These are phyloP conservation scores for Bostrychus sinensis DNA, from an alignment of 2,113 vertebrate genomes.

Conservation along the genomic window DNA sequence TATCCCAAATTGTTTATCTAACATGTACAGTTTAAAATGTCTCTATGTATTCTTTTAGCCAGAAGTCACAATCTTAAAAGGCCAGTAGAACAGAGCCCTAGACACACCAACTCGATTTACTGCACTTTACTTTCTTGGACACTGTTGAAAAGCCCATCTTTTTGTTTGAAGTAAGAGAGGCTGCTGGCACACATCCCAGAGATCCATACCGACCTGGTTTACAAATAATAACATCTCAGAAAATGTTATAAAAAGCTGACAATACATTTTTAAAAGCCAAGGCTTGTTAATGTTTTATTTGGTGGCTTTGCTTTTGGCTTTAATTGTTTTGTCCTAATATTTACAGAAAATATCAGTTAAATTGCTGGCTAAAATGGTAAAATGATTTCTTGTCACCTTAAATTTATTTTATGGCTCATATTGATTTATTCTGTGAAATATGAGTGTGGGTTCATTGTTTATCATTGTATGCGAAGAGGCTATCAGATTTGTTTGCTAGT, in stretches of 20 bases:
- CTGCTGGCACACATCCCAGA: slow-evolving; percentile 7
- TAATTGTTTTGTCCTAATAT: slow-evolving; percentile 16
- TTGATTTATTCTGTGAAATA: slow-evolving; percentile 46
- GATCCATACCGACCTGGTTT: too few species aligned
- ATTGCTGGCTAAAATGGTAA: slow-evolving; percentile 32
- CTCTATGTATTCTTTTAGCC: neutral
- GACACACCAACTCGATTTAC: slow-evolving; percentile 23
- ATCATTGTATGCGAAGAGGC: slow-evolving; percentile 49
- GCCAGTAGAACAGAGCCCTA: slow-evolving; percentile 14
- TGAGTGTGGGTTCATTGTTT: slow-evolving; percentile 40
- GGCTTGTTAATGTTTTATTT: slow-evolving; percentile 15
- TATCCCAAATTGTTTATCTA: too few species aligned
- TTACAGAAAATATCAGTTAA: slow-evolving; percentile 35
- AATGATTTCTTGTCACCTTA: slow-evolving; percentile 46
- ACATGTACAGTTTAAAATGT: too few species aligned
- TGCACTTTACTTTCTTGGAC: slow-evolving; percentile 11
- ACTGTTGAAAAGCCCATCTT: too few species aligned
- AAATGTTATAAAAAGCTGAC: too few species aligned
- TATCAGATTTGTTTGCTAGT: slow-evolving; percentile 45
- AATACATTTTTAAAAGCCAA: slow-evolving; percentile 2
- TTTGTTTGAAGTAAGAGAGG: too few species aligned
- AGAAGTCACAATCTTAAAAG: slow-evolving; percentile 42
- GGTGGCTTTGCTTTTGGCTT: neutral
- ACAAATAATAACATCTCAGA: too few species aligned
- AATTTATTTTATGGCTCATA: slow-evolving; percentile 49